Base-by-base conservation (phyloP, 2,888 invertebrate genomes). In the Emesis russula region DNA sequence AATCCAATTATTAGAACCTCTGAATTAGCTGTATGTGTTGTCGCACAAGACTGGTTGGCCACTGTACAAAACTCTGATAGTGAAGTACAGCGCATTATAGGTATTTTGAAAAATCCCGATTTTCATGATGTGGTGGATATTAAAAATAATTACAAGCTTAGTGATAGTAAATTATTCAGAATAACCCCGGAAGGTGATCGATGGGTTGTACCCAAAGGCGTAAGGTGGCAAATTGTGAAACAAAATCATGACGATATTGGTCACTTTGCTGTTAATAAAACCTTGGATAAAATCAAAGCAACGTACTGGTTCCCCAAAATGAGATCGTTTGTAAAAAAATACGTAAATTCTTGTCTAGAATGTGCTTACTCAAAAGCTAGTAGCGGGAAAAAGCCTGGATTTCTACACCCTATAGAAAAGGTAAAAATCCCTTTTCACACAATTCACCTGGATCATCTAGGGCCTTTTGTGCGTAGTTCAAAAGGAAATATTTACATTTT, bases 271-370 rank as follows among this genome's bases (percentile, higher is more conserved):
- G 91, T 80, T 1, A 85, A 88, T 7, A 95, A 90, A 73, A 94
- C 94, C 0, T 41, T 73, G 7, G 38, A 73, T 4, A 36, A 41
- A 36, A 13, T 73, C n/a, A 36, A 41, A 38, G 11, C 33, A n/a
- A 44, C 73, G 18, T 95, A 78, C 81, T 95, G 94, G 94, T 95
- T 95, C 74, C 87, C 92, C 2, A 90, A 87, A 66, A 92, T 95
- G 91, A 73, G 91, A 3, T 38, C 75, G 15, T 93, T 92, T 58
- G 71, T 82, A 18, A 93, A 90, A 68, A 93, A 92, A 68, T 92
- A 93, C 36, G 87, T 91, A 1, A 9, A 41, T 0, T 81, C 92
- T 0, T 93, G 92, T 68, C 73, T 93, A 0, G 87, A 92, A 58
- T 93, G 90, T 38, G 41, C 7, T 25, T 36, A 48, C 18, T 87